Conservation (phyloP, 2,888 invertebrate genomes). For the Spilarctia lutea region DNA sequence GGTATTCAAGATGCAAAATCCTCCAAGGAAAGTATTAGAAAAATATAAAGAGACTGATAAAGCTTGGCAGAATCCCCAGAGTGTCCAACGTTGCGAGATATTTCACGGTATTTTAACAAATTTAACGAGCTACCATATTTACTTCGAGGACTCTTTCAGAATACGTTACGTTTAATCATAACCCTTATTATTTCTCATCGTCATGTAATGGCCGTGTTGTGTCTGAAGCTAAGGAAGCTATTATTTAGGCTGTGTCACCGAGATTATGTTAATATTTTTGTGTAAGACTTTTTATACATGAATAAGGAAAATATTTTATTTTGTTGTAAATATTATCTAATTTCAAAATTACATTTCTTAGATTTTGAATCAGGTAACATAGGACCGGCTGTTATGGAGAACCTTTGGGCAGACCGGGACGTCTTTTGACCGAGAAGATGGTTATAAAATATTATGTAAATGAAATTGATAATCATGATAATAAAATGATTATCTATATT, state of each 20-base stretch:
- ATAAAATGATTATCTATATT: no score
- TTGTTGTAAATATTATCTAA: no score
- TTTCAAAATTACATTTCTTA: no score
- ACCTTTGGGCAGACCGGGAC: no score
- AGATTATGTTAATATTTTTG: conserved; percentile 10
- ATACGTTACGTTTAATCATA: conserved; percentile 68
- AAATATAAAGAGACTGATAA: conserved; percentile 71
- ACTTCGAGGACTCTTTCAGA: conserved; percentile 73
- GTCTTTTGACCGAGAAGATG: no score
- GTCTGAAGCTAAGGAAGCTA: conserved; percentile 9
- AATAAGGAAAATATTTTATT: no score
- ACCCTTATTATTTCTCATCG: conserved; percentile 52
- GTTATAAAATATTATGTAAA: no score
- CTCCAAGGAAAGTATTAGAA: conserved; percentile 79
- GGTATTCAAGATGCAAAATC: conserved; percentile 74
- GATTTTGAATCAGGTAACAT: no score
- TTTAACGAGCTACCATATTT: conserved; percentile 84
- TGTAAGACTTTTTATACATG: background rate
- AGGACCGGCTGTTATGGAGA: no score
- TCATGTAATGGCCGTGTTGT: conserved; percentile 23
- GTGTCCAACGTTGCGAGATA: conserved; percentile 80
- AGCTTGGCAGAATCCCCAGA: conserved; percentile 67
- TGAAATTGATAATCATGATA: no score
- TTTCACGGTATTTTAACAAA: conserved; percentile 86
- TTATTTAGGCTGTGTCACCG: conserved; percentile 7